phyloP scores from a whole-genome alignment of 2,888 invertebrate species.

The Cepaea hortensis region DNA sequence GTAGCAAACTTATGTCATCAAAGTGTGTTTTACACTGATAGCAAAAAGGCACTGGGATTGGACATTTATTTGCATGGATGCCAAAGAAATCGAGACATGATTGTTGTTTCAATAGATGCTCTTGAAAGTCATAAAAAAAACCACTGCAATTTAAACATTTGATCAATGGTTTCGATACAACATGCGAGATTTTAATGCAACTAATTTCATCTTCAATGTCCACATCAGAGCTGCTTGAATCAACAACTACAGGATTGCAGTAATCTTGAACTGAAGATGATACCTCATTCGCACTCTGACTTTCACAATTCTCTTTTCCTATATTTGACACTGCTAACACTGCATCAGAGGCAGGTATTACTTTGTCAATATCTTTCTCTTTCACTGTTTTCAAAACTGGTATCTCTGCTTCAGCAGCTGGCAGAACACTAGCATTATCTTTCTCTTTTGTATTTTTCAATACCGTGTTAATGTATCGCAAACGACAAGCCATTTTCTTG shows the following conservation, averaged over 20 bases:
- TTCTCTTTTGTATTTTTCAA: background rate
- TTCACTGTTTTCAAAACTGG: too few species aligned
- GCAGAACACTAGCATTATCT: background rate
- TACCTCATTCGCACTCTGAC: background rate
- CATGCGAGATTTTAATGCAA: background rate
- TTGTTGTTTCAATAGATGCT: slow-evolving; percentile 21
- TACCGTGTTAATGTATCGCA: slow-evolving; percentile 35
- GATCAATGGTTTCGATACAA: background rate
- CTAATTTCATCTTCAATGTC: background rate
- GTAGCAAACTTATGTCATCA: background rate
- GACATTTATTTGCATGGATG: background rate
- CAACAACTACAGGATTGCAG: background rate
- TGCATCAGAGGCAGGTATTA: background rate
- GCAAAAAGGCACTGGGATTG: slow-evolving; percentile 25
- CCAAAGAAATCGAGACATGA: slow-evolving; percentile 30
- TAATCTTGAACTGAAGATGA: slow-evolving; percentile 15
- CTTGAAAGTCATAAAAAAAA: background rate
- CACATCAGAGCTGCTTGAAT: background rate
- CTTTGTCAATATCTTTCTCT: too few species aligned
- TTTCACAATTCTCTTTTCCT: background rate
- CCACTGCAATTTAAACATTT: slow-evolving; percentile 11
- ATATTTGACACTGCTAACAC: background rate
- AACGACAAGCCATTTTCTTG: slow-evolving; percentile 38
- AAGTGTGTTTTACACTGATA: slow-evolving; percentile 33
- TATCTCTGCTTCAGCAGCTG: too few species aligned